These are phyloP conservation scores for Halocynthia aurantium DNA, from an alignment of 23 tunicate genomes.

Conservation along the genomic window DNA sequence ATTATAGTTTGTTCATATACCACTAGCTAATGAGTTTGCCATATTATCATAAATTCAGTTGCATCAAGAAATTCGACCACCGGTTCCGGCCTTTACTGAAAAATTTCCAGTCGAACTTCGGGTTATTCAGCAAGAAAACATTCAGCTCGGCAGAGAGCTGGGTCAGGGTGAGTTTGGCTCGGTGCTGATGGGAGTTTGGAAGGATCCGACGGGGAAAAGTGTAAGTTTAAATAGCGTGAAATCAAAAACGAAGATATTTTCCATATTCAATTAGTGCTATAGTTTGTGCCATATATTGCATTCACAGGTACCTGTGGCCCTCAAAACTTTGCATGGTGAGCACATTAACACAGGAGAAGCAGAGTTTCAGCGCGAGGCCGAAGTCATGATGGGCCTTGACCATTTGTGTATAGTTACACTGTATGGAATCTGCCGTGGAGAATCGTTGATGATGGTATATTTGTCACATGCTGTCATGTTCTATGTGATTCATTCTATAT, in stretches of 20 bases:
- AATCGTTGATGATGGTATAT: slow-evolving; percentile 89
- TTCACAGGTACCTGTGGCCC: slow-evolving; percentile 79
- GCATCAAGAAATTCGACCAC: too few relatives aligned
- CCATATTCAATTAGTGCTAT: too few relatives aligned
- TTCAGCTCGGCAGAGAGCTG: slow-evolving; percentile 68
- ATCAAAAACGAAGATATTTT: neutral
- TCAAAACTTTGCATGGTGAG: slow-evolving; percentile 93
- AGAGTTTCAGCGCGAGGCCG: slow-evolving; percentile 94
- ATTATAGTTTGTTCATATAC: too few relatives aligned
- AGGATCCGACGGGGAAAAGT: slow-evolving; percentile 46
- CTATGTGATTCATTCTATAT: neutral
- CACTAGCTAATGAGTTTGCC: too few relatives aligned
- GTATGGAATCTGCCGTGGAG: slow-evolving; percentile 93
- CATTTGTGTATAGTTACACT: slow-evolving; percentile 93
- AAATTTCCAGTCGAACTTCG: neutral
- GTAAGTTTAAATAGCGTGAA: slow-evolving; percentile 15
- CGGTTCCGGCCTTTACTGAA: too few relatives aligned
- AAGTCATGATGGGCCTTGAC: slow-evolving; percentile 90
- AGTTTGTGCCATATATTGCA: neutral
- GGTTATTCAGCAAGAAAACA: slow-evolving; percentile 17
- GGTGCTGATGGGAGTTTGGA: slow-evolving; percentile 95
- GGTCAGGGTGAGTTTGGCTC: slow-evolving; percentile 99
- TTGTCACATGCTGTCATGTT: neutral
- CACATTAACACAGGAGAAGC: slow-evolving; percentile 89
- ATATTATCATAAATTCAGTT: too few relatives aligned